phyloP scores from a whole-genome alignment of 2,888 invertebrate genomes.

The Drosophila austrosaltans region DNA sequence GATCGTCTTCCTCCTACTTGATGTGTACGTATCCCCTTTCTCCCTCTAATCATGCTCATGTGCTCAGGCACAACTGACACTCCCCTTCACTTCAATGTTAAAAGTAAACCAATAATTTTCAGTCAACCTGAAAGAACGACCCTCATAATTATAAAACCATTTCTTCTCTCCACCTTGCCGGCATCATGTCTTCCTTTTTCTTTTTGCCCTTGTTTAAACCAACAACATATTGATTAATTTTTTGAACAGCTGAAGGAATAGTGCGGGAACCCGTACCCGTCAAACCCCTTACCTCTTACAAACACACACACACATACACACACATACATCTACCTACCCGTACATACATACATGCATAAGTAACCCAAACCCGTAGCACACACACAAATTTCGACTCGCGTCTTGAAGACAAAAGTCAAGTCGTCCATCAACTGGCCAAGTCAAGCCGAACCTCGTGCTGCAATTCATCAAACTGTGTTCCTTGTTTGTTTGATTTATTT shows the following conservation, averaged over 20 bases:
- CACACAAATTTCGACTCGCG: conserved; percentile 1
- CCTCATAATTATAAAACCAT: conserved; percentile 75
- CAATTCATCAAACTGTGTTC: conserved; percentile 68
- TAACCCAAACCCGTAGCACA: conserved; percentile 33
- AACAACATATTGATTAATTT: conserved; percentile 74
- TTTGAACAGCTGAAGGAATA: conserved; percentile 36
- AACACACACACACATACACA: no score
- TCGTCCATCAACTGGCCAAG: conserved; percentile 73
- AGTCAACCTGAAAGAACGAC: conserved; percentile 62
- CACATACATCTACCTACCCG: no score
- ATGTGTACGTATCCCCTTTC: no score
- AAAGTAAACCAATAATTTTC: conserved; percentile 70
- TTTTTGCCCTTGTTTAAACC: conserved; percentile 53
- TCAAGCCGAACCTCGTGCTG: conserved; percentile 57
- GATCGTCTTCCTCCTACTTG: conserved; percentile 11
- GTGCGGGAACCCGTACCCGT: conserved; percentile 8
- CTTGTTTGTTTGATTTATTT: conserved; percentile 78
- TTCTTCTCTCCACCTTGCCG: conserved; percentile 37
- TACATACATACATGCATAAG: no score
- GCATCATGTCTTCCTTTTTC: neutral
- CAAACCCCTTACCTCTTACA: no score
- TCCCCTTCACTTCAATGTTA: conserved; percentile 10
- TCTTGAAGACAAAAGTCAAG: conserved; percentile 34
- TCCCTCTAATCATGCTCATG: conserved; percentile 47
- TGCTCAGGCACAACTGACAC: conserved; percentile 29